These are phyloP conservation scores for Acleris laterana DNA, from an alignment of 2,888 invertebrate genomes.

Conservation along the genomic window DNA sequence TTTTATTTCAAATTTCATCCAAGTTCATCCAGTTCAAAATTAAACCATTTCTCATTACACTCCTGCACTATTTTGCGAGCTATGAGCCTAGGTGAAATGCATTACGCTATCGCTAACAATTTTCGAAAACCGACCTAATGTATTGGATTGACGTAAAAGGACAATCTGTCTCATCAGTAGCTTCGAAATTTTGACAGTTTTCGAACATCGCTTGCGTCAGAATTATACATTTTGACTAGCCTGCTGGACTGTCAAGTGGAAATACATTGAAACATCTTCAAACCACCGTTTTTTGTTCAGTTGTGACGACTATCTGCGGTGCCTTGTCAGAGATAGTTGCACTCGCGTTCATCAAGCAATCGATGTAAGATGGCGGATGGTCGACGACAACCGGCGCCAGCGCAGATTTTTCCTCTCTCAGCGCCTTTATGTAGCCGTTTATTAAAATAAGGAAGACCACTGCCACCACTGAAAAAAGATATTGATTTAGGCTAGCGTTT, in stretches of 20 bases:
- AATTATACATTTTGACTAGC: neutral
- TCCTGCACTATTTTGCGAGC: too few relatives aligned
- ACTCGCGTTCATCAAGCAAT: constrained; percentile 49
- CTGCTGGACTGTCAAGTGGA: too few relatives aligned
- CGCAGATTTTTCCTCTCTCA: constrained; percentile 50
- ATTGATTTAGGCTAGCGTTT: neutral
- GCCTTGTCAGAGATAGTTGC: neutral
- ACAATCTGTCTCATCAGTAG: too few relatives aligned
- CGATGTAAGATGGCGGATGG: constrained; percentile 66
- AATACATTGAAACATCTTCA: neutral
- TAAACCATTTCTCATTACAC: too few relatives aligned
- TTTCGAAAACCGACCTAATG: too few relatives aligned
- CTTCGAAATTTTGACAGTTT: too few relatives aligned
- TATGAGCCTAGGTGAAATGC: too few relatives aligned
- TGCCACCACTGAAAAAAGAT: constrained; percentile 54
- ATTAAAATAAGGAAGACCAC: constrained; percentile 54
- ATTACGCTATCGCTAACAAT: too few relatives aligned
- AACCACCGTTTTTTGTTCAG: constrained; percentile 8
- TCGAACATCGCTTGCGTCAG: too few relatives aligned
- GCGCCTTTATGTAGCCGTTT: constrained; percentile 52
- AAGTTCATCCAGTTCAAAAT: too few relatives aligned
- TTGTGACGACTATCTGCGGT: neutral
- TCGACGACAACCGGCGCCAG: constrained; percentile 46
- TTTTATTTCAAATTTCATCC: too few relatives aligned
- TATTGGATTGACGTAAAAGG: too few relatives aligned